A percentile compares a stretch with the other conserved stretches of the same genome.
These are phyloP conservation scores for Odontocerum albicorne DNA, from an alignment of 2,888 invertebrate genomes.

Conservation along the genomic window DNA sequence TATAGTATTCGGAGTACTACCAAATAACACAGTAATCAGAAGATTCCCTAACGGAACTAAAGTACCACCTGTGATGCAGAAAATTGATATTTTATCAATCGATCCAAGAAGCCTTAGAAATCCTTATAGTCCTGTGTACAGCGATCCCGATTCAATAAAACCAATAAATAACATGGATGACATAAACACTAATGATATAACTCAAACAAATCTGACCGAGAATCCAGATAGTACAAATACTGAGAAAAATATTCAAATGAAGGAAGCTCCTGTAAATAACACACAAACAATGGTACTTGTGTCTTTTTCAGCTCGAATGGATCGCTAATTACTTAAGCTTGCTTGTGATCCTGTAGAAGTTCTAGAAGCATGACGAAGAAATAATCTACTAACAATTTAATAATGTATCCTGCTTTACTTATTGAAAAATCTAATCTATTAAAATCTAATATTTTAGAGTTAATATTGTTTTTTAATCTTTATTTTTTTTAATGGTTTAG, in stretches of 20 bases:
- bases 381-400: too few relatives aligned
- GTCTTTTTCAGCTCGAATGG: conserved; percentile 55
- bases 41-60: conserved; percentile 80
- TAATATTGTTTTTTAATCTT: too few relatives aligned
- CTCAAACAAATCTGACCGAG: conserved; percentile 40
- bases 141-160: conserved; percentile 59
- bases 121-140: conserved; percentile 63
- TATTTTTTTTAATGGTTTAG: too few relatives aligned
- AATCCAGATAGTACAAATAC: conserved; percentile 21
- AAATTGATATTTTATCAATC: conserved; percentile 62
- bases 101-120: conserved; percentile 62
- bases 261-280: conserved; percentile 60
- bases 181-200: conserved; percentile 68
- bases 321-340: conserved; percentile 45
- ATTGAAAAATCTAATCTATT: too few relatives aligned
- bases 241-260: conserved; percentile 43
- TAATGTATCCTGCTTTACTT: too few relatives aligned
- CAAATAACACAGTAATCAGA: conserved; percentile 77
- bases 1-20: conserved; percentile 74
- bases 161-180: conserved; percentile 61
- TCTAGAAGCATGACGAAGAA: too few relatives aligned
- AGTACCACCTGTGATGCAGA: conserved; percentile 66
- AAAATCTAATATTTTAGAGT: too few relatives aligned
- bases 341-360: conserved; percentile 39
- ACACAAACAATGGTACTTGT: conserved; percentile 58